phyloP scores from a whole-genome alignment of 2,888 invertebrate species.

The Drosophila percnosoma region DNA sequence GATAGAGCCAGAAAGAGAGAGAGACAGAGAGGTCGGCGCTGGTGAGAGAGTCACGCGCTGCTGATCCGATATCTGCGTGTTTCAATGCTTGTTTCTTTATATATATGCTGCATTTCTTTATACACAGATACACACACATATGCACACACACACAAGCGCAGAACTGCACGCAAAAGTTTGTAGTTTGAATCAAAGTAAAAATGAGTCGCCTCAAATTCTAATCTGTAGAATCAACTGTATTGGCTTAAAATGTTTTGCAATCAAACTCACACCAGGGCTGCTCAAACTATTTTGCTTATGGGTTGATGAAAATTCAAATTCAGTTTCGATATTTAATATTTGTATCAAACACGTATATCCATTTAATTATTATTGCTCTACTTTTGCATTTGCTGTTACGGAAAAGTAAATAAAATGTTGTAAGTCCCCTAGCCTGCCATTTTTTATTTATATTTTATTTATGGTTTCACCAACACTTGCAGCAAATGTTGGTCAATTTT shows the following conservation, averaged over 20 bases:
- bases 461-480: neutral
- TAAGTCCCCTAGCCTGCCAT: neutral
- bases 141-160: slow-evolving; percentile 1
- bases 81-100: slow-evolving; percentile 12
- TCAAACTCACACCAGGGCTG: slow-evolving; percentile 10
- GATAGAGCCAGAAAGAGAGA: neutral
- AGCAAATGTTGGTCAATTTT: neutral
- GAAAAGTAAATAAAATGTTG: neutral
- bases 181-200: slow-evolving; percentile 9
- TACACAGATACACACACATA: neutral
- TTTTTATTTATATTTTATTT: neutral
- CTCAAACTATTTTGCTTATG: neutral
- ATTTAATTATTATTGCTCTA: neutral
- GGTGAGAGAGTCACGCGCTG: slow-evolving; percentile 42
- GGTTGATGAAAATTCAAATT: neutral
- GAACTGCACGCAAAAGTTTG: slow-evolving; percentile 6
- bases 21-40: neutral
- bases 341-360: neutral
- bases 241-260: slow-evolving; percentile 9
- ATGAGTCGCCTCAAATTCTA: slow-evolving; percentile 9
- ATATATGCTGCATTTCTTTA: slow-evolving; percentile 39
- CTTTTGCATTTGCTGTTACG: neutral
- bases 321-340: neutral
- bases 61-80: slow-evolving; percentile 16
- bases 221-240: slow-evolving; percentile 28